A percentile compares a stretch with the other conserved stretches of the same genome.
Conservation (phyloP, 2,113 vertebrate species). For the Lethenteron camtschaticum region DNA sequence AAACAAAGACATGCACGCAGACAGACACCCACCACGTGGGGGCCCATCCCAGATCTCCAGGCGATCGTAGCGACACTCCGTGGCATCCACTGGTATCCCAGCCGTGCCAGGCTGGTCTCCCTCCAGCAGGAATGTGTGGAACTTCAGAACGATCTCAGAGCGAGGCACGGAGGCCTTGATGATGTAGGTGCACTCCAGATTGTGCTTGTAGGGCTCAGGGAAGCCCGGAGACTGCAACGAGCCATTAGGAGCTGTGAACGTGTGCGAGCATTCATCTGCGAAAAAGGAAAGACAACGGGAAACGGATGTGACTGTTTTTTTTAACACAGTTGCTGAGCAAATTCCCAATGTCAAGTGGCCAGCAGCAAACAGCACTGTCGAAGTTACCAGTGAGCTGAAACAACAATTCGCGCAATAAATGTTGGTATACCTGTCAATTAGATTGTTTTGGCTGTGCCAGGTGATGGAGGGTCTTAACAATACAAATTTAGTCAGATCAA, state of each 20-base stretch:
- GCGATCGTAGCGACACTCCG: constrained; percentile 74
- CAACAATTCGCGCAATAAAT: too few species aligned
- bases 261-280: constrained; percentile 90
- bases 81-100: constrained; percentile 14
- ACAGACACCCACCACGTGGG: constrained; percentile 39
- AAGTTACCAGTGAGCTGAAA: too few species aligned
- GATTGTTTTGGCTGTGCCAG: too few species aligned
- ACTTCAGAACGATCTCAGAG: constrained; percentile 87
- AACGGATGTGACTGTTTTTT: neutral
- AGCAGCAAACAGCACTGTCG: too few species aligned
- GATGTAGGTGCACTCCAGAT: constrained; percentile 94
- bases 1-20: too few species aligned
- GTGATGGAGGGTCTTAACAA: too few species aligned
- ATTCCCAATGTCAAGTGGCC: too few species aligned
- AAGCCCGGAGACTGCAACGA: constrained; percentile 83
- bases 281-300: constrained; percentile 10
- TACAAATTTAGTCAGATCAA: too few species aligned
- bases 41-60: constrained; percentile 97
- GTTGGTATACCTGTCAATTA: too few species aligned
- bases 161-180: constrained; percentile 85
- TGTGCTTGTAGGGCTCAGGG: constrained; percentile 90
- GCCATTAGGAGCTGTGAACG: constrained; percentile 57
- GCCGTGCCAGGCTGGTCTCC: constrained; percentile 54
- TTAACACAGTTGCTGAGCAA: too few species aligned
- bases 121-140: constrained; percentile 89